Evolutionary conservation across 2,797 vertebrate species (phyloP), one percentile per base, ranked within the genome.

Genomic region (Rhyacichthys aspro): DNA sequence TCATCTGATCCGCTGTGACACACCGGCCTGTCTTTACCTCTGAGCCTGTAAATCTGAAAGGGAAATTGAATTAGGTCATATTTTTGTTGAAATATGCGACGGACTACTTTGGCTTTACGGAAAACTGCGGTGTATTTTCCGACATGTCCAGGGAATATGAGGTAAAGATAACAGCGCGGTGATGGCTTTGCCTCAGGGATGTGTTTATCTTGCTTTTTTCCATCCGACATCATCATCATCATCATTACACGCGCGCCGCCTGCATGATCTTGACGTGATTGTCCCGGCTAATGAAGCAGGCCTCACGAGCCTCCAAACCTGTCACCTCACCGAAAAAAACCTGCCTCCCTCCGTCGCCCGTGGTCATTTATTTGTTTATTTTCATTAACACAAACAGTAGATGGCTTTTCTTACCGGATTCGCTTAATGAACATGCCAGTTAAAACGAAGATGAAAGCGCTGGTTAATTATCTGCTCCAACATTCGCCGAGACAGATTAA

Each of bases 401-500:
- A 23, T 23, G 59, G 76, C 63, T 75, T 79, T 85, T 83, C 61
- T 72, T 73, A 71, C 55, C 32, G 16, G 67, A 86, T 71, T 55
- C 54, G 39, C 72, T 83, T 89, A 89, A 89, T 89, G 84, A 88
- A 87, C 78, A 78, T 74, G 85, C 73, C 85, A 84, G 87, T 87
- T 84, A 86, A 88, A 87, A 86, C 73, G 77, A 80, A 85, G 84
- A 89, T 81, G 82, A 88, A 89, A 82, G 88, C 74, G 56, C 55
- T 76, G 66, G 85, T 88, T 89, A 87, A 91, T 91, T 91, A 92
- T 89, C 84, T 90, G 73, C 82, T 54, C 66, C 11, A 83, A 90
- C 85, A 70, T 81, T 85, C 83, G 43, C 73, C 53, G 8, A 76
- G 76, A 87, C 82, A 84, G 82, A 88, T 88, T 88, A 61, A 81